Percentiles rank a stretch among this genome's conserved stretches.
Conservation (phyloP, 2,113 vertebrate genomes). For the Perognathus longimembris region DNA sequence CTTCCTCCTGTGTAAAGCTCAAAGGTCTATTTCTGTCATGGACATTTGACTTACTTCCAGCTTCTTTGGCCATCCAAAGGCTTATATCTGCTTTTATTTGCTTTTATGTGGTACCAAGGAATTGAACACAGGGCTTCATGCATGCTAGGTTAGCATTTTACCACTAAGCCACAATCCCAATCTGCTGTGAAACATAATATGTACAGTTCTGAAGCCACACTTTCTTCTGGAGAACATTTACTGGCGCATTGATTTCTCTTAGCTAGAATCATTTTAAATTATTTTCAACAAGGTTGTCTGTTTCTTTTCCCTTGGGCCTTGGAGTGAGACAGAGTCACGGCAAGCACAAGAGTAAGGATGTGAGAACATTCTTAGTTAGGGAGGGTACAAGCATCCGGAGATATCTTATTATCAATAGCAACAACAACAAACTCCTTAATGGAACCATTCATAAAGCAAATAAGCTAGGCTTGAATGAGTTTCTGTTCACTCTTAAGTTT, state of each 20-base stretch:
- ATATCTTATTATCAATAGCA: background rate
- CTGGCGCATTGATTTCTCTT: background rate
- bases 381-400: background rate
- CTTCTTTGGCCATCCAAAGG: slow-evolving; percentile 21
- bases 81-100: background rate
- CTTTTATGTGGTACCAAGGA: too few relatives aligned
- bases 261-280: background rate
- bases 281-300: slow-evolving; percentile 16
- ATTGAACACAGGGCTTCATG: too few relatives aligned
- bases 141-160: too few relatives aligned
- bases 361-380: background rate
- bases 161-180: too few relatives aligned
- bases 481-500: slow-evolving; percentile 39
- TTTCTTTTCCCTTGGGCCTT: background rate
- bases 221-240: slow-evolving; percentile 24
- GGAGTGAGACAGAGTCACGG: background rate
- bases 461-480: slow-evolving; percentile 17
- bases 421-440: background rate
- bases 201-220: background rate
- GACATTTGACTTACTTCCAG: slow-evolving; percentile 37
- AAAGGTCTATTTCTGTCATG: background rate
- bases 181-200: background rate
- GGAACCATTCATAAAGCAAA: background rate
- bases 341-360: background rate
- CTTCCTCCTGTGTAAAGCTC: background rate